These are phyloP conservation scores for Leucophora obtusa DNA, from an alignment of 2,888 invertebrate genomes.

Conservation along the genomic window DNA sequence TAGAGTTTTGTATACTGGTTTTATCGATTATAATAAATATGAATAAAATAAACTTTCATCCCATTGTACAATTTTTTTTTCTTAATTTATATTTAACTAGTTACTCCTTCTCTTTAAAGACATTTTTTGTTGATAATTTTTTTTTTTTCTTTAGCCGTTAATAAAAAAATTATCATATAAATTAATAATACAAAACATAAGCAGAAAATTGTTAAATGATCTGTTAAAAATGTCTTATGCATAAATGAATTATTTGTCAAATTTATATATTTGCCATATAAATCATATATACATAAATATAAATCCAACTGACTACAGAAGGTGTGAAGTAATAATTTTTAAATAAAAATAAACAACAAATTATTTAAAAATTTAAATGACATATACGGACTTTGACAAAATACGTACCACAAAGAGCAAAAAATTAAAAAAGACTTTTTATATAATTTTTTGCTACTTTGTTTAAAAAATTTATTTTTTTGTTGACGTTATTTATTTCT, in stretches of 20 bases:
- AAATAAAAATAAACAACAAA: constrained; percentile 27
- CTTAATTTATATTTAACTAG: background rate
- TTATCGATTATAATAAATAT: too few species aligned
- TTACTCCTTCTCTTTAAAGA: constrained; percentile 5
- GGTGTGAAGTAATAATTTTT: constrained; percentile 51
- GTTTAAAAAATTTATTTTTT: background rate
- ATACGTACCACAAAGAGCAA: background rate
- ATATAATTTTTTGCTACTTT: background rate
- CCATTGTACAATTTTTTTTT: background rate
- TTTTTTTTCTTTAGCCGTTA: background rate
- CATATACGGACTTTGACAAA: constrained; percentile 36
- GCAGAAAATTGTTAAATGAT: constrained; percentile 44
- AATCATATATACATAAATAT: constrained; percentile 14
- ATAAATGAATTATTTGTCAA: constrained; percentile 51
- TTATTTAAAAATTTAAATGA: constrained; percentile 24
- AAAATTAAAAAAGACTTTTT: background rate
- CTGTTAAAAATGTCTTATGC: constrained; percentile 27
- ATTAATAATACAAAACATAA: background rate
- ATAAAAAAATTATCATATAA: constrained; percentile 20
- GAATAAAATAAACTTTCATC: too few species aligned
- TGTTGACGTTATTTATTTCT: background rate
- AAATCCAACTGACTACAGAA: constrained; percentile 14
- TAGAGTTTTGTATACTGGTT: too few species aligned
- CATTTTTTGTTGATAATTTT: background rate
- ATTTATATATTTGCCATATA: constrained; percentile 47